phyloP scores from a whole-genome alignment of 2,888 invertebrate genomes.

The Stegophylla sp. region DNA sequence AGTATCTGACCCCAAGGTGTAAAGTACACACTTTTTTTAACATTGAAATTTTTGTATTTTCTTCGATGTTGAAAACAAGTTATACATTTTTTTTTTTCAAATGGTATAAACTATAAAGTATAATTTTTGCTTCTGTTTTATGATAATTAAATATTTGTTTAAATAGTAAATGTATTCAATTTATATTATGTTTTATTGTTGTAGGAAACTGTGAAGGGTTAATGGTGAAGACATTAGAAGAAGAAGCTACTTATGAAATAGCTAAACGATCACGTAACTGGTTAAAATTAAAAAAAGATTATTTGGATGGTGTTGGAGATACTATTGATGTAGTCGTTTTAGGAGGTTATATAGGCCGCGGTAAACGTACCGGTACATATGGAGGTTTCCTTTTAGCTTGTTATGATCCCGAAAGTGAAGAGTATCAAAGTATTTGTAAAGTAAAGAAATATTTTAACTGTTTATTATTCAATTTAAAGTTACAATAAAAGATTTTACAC shows the following conservation, averaged over 20 bases:
- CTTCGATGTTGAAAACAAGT: too few species aligned
- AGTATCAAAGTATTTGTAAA: conserved; percentile 92
- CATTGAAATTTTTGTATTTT: too few species aligned
- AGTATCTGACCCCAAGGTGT: too few species aligned
- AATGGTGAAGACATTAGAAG: conserved; percentile 94
- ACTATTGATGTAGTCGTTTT: conserved; percentile 94
- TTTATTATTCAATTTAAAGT: neutral
- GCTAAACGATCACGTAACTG: conserved; percentile 93
- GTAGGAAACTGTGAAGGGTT: conserved; percentile 94
- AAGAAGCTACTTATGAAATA: conserved; percentile 94
- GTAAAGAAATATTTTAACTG: too few species aligned
- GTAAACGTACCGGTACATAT: conserved; percentile 89
- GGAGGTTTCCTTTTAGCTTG: conserved; percentile 96
- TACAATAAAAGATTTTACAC: neutral
- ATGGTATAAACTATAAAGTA: too few species aligned
- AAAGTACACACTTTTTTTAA: too few species aligned
- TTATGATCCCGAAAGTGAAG: conserved; percentile 86
- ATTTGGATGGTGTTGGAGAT: conserved; percentile 94
- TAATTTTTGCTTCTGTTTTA: too few species aligned
- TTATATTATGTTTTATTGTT: too few species aligned
- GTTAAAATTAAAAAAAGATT: conserved; percentile 97
- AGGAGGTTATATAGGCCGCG: conserved; percentile 91
- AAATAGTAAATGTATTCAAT: conserved; percentile 60
- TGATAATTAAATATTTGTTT: too few species aligned
- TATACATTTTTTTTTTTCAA: too few species aligned